These are phyloP conservation scores for Palloptera scutellata DNA, from an alignment of 2,888 invertebrate genomes.

Conservation along the genomic window DNA sequence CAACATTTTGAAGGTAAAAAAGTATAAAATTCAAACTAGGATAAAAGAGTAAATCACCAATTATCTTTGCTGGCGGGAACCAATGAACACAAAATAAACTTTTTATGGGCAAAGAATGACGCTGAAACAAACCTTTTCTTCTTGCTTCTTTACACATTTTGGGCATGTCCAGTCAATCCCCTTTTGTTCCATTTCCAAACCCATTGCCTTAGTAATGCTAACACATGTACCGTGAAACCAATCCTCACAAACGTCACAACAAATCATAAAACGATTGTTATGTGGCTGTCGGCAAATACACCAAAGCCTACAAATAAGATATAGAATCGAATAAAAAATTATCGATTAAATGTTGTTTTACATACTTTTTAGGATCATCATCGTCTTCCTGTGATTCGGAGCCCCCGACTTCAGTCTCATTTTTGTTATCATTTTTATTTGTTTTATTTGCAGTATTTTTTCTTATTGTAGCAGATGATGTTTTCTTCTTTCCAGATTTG, in stretches of 20 bases:
- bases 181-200: conserved; percentile 88
- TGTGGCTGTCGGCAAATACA: conserved; percentile 95
- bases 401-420: conserved; percentile 49
- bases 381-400: conserved; percentile 74
- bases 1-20: no score
- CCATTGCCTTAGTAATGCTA: conserved; percentile 89
- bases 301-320: conserved; percentile 73
- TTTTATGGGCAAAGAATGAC: no score
- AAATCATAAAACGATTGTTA: conserved; percentile 96
- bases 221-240: conserved; percentile 99
- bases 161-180: conserved; percentile 91
- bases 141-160: conserved; percentile 70
- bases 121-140: conserved; percentile 51
- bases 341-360: background rate
- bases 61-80: no score
- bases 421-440: conserved; percentile 39
- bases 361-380: conserved; percentile 85
- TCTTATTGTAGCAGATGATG: conserved; percentile 9
- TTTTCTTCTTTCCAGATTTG: conserved; percentile 4
- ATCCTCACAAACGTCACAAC: conserved; percentile 94
- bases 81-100: no score
- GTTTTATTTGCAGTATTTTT: conserved; percentile 47
- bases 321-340: background rate
- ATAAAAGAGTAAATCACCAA: no score
- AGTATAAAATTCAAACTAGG: no score